Conservation (phyloP, 2,797 vertebrate genomes). For the Myioborus miniatus region DNA sequence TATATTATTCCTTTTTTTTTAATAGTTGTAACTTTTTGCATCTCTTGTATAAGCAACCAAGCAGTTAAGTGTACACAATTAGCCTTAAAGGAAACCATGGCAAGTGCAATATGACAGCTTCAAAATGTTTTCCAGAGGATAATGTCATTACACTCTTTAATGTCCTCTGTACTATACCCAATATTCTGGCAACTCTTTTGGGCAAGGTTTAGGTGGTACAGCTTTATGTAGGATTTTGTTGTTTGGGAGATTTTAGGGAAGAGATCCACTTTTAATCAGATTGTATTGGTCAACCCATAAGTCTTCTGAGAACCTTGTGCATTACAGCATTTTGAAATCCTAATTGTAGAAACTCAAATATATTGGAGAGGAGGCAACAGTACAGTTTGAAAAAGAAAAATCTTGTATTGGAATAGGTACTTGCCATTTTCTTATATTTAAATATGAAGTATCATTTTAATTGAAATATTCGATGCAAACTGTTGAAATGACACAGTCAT, state of each 20-base stretch:
- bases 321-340: not conserved
- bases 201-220: not conserved
- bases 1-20: not conserved
- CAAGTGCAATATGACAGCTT: not conserved
- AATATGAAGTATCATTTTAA: not conserved
- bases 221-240: not conserved
- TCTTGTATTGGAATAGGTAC: not conserved
- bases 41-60: not conserved
- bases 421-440: not conserved
- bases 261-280: not conserved
- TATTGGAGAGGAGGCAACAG: not conserved
- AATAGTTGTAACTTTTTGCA: not conserved
- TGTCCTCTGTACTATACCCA: not conserved
- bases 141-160: not conserved
- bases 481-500: not conserved
- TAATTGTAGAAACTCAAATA: not conserved
- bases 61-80: not conserved
- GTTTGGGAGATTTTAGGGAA: not conserved
- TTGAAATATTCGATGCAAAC: not conserved
- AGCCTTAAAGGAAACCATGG: not conserved
- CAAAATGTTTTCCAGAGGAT: not conserved
- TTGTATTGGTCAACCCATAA: not conserved
- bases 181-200: not conserved
- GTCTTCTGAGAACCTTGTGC: not conserved
- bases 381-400: not conserved